These are phyloP conservation scores for Sander lucioperca DNA, from an alignment of 2,113 vertebrate genomes.

Conservation along the genomic window DNA sequence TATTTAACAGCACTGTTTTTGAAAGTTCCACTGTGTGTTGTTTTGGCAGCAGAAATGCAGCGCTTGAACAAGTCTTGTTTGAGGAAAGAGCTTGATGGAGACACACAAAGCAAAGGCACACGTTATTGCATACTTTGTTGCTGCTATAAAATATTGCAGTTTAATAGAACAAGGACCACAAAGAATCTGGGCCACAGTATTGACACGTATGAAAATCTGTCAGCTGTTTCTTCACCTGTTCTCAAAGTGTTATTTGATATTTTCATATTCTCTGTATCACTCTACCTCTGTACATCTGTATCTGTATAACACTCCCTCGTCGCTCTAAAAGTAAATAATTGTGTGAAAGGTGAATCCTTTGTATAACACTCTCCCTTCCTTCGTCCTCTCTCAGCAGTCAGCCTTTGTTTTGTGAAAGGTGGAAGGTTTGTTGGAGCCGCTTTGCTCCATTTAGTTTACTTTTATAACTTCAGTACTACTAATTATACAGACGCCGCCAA, in stretches of 20 bases:
- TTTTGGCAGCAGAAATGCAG: constrained; percentile 44
- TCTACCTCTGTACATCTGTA: neutral
- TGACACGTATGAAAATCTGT: constrained; percentile 16
- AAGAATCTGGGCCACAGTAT: constrained; percentile 1
- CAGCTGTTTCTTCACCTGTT: constrained; percentile 17
- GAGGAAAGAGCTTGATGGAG: constrained; percentile 33
- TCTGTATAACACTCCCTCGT: neutral
- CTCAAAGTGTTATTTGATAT: constrained; percentile 4
- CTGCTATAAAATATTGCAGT: constrained; percentile 2
- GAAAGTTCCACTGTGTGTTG: constrained; percentile 41
- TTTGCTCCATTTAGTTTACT: constrained; percentile 66
- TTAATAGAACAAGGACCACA: constrained; percentile 22
- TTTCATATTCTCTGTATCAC: neutral
- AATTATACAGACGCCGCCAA: constrained; percentile 62
- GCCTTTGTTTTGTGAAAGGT: constrained; percentile 41
- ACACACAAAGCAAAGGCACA: constrained; percentile 17
- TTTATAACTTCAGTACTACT: constrained; percentile 68
- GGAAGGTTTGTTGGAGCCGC: constrained; percentile 42
- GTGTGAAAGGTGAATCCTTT: constrained; percentile 24
- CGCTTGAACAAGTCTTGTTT: constrained; percentile 36
- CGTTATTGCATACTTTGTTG: constrained; percentile 23
- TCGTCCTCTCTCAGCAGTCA: constrained; percentile 13
- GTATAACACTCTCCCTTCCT: neutral
- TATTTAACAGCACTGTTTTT: constrained; percentile 51
- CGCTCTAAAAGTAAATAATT: neutral